These are phyloP conservation scores for Drosophila erecta DNA, from an alignment of 1,140 invertebrate species.

Conservation along the genomic window DNA sequence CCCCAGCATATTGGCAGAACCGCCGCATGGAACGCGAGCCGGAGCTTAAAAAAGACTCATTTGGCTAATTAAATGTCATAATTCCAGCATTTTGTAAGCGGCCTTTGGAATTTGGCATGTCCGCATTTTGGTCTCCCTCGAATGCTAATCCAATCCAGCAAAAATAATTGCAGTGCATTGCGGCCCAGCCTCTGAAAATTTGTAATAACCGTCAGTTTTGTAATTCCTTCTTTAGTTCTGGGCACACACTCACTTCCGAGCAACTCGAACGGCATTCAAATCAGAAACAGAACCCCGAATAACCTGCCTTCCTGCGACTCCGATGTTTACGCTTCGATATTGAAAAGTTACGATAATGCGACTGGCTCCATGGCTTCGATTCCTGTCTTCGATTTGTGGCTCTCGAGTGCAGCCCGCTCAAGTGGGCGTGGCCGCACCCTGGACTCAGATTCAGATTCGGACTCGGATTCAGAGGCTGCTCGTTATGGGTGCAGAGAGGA, in stretches of 20 bases:
- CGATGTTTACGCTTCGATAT: conserved; percentile 16
- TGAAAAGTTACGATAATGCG: conserved; percentile 30
- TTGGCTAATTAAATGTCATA: conserved; percentile 49
- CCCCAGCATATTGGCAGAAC: not conserved
- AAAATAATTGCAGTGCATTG: conserved; percentile 8
- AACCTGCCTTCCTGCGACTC: not conserved
- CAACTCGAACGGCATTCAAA: not conserved
- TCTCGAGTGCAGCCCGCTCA: conserved; percentile 4
- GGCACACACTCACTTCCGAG: too few relatives aligned
- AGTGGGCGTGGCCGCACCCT: conserved; percentile 5
- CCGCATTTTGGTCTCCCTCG: not conserved
- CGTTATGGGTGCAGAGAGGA: conserved; percentile 11
- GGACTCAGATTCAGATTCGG: conserved; percentile 2
- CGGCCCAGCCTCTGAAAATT: conserved; percentile 3
- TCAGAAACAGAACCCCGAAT: conserved; percentile 8
- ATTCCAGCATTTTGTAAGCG: conserved; percentile 15
- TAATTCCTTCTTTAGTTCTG: not conserved
- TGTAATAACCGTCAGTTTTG: not conserved
- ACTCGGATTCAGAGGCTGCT: conserved; percentile 6
- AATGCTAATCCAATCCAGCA: conserved; percentile 4
- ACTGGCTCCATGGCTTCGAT: not conserved
- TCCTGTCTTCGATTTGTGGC: conserved; percentile 22
- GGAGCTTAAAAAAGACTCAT: conserved; percentile 21
- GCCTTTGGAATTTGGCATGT: not conserved
- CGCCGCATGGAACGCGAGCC: conserved; percentile 3